A percentile compares a stretch with the other conserved stretches of the same genome.
phyloP scores from a whole-genome alignment of 2,113 vertebrate genomes.

The Limnothrissa miodon region DNA sequence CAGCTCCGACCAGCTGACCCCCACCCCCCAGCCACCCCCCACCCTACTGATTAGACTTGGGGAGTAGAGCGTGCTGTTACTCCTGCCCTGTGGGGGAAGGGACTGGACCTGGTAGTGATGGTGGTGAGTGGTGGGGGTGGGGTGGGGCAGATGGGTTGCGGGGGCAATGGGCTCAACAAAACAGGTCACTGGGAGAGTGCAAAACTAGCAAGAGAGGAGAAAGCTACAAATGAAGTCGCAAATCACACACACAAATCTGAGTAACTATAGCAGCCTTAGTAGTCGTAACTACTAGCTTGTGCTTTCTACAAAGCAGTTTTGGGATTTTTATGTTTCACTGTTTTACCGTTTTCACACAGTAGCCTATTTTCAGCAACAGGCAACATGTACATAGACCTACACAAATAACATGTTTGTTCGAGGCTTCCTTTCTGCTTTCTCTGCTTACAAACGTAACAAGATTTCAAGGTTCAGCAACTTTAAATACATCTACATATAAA shows the following conservation, averaged over 20 bases:
- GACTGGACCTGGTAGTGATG: conserved; percentile 14
- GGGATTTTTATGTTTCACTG: neutral
- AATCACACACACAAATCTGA: neutral
- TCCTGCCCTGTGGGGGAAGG: conserved; percentile 1
- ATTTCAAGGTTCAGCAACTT: conserved; percentile 14
- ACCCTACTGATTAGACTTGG: neutral
- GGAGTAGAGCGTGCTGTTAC: conserved; percentile 37
- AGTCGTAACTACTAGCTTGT: neutral
- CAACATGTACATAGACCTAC: neutral
- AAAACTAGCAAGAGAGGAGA: no score
- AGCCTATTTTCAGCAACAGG: neutral
- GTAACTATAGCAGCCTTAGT: neutral
- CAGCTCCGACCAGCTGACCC: conserved; percentile 47
- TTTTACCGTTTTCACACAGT: no score
- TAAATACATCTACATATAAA: conserved; percentile 18
- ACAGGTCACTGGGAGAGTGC: no score
- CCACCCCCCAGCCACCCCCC: neutral
- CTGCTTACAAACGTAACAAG: neutral
- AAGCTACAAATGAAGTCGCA: neutral
- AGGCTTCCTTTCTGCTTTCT: neutral
- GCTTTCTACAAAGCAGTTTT: neutral
- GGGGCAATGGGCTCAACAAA: no score
- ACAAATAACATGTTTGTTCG: neutral
- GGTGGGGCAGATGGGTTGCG: neutral
- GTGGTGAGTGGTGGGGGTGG: neutral